phyloP scores from a whole-genome alignment of 2,113 vertebrate species.

The Irena cyanogastra region DNA sequence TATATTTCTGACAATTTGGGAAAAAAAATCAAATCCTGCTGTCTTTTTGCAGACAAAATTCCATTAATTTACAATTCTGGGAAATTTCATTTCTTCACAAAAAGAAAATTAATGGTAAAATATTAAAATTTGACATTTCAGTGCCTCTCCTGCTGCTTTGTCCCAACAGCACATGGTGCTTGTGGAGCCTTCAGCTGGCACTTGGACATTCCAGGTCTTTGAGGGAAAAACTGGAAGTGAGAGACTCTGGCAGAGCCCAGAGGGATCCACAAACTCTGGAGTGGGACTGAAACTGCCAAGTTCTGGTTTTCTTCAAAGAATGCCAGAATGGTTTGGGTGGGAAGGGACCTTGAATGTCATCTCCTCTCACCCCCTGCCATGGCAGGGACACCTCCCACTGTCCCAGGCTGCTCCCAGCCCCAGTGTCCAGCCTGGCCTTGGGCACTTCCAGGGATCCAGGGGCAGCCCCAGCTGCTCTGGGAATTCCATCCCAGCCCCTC shows the following conservation, averaged over 20 bases:
- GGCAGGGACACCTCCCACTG: neutral
- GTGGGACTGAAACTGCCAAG: neutral
- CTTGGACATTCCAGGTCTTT: accelerated
- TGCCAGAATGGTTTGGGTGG: neutral
- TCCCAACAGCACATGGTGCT: accelerated
- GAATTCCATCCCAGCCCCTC: neutral
- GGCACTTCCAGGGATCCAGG: neutral
- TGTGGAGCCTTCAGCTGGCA: neutral
- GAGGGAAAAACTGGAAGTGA: neutral
- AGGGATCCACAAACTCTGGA: neutral
- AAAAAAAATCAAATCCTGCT: neutral
- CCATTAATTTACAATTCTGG: neutral
- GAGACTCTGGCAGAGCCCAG: neutral
- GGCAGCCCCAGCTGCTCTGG: neutral
- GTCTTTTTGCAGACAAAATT: neutral
- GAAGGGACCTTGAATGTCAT: neutral
- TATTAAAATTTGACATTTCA: neutral
- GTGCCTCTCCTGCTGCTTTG: neutral
- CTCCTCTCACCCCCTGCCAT: no score
- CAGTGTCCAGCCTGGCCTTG: neutral
- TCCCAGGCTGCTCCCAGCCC: neutral
- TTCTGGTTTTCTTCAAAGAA: accelerated
- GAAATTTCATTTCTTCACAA: neutral
- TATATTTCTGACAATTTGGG: neutral
- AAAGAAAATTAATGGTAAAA: neutral